Percentiles rank a stretch among this genome's conserved stretches.
Evolutionary conservation across 1,140 invertebrate species (phyloP).

Genomic region (Trichoplusia ni): DNA sequence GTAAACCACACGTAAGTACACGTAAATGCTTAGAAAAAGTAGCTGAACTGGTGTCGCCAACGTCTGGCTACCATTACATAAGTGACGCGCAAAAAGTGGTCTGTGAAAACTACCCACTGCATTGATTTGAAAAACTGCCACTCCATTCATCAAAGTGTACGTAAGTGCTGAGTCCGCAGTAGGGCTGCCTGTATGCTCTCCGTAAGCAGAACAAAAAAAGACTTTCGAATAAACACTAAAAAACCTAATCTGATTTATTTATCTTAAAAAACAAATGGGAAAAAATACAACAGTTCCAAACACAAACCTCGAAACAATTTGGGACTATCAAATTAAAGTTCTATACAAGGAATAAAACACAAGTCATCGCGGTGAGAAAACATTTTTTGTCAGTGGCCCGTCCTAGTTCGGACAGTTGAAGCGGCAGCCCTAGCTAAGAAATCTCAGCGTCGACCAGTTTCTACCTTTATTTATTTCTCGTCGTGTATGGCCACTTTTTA

Average conservation of each 20-base stretch:
- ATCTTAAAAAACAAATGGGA: background rate
- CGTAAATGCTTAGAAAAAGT: constrained; percentile 26
- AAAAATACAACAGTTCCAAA: constrained; percentile 14
- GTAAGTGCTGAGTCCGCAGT: constrained; percentile 35
- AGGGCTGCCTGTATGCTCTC: constrained; percentile 28
- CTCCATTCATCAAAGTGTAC: constrained; percentile 72
- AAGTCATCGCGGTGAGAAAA: constrained; percentile 46
- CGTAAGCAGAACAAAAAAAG: background rate
- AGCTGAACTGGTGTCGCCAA: background rate
- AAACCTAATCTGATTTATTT: constrained; percentile 15
- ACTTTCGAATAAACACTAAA: background rate
- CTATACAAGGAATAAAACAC: constrained; percentile 30
- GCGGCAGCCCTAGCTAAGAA: constrained; percentile 56
- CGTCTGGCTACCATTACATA: constrained; percentile 38
- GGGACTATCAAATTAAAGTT: constrained; percentile 29
- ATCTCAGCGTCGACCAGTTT: constrained; percentile 71
- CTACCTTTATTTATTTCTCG: constrained; percentile 79
- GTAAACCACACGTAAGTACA: constrained; percentile 36
- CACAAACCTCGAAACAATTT: constrained; percentile 32
- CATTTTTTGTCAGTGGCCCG: constrained; percentile 29
- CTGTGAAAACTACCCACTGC: constrained; percentile 52
- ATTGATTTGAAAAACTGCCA: constrained; percentile 64
- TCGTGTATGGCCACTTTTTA: constrained; percentile 72
- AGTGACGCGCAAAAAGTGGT: constrained; percentile 47
- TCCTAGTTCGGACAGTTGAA: constrained; percentile 26